These are phyloP conservation scores for Mergus octosetaceus DNA, from an alignment of 2,797 vertebrate species.

Conservation along the genomic window DNA sequence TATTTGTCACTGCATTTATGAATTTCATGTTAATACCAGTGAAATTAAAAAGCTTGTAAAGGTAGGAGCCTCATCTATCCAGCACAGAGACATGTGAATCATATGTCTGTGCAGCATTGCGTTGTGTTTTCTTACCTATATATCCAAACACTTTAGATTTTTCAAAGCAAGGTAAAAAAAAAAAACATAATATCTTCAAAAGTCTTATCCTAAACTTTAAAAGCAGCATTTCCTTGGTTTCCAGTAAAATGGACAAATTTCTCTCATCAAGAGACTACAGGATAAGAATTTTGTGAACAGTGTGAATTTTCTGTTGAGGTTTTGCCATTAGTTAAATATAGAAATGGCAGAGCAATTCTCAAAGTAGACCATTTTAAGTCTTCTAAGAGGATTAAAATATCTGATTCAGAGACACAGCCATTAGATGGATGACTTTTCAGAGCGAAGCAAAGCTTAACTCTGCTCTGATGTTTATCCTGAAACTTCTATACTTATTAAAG, in stretches of 20 bases:
- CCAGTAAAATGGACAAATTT: not conserved
- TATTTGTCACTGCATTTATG: slow-evolving; percentile 1
- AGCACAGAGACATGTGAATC: not conserved
- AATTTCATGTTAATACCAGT: not conserved
- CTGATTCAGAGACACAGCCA: slow-evolving; percentile 32
- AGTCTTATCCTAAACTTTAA: not conserved
- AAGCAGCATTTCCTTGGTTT: not conserved
- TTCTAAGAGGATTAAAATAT: slow-evolving; percentile 65
- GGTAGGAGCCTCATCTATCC: not conserved
- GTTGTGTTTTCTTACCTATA: not conserved
- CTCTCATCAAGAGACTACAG: not conserved
- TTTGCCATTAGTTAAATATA: slow-evolving; percentile 33
- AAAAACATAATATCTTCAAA: not conserved
- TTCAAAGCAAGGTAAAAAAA: not conserved
- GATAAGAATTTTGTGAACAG: not conserved
- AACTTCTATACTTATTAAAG: not conserved
- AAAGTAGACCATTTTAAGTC: slow-evolving; percentile 48
- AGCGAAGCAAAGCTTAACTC: slow-evolving; percentile 8
- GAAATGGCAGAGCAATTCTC: slow-evolving; percentile 32
- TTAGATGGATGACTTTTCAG: slow-evolving; percentile 6
- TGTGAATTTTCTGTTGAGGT: not conserved
- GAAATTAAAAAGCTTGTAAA: not conserved
- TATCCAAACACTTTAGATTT: not conserved
- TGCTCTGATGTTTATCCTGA: slow-evolving; percentile 37
- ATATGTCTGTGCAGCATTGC: not conserved